Percentiles rank a stretch among this genome's conserved stretches.
phyloP scores from a whole-genome alignment of 2,797 vertebrate species.

The Alfaro cultratus region DNA sequence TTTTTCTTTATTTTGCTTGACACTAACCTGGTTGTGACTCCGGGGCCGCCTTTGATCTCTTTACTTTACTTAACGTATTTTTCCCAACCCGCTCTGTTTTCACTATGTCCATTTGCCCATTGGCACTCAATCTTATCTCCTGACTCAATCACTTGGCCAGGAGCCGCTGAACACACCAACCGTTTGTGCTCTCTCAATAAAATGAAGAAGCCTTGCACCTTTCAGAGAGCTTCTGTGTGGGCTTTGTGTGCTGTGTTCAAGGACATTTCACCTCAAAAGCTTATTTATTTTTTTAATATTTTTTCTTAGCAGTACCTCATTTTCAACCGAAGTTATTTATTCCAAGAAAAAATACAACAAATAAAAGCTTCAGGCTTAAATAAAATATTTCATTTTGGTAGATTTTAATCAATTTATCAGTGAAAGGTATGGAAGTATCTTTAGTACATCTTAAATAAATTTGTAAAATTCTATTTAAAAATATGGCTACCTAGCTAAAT shows the following conservation, averaged over 20 bases:
- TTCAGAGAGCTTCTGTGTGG: conserved; percentile 32
- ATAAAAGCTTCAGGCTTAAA: conserved; percentile 25
- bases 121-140: conserved; percentile 72
- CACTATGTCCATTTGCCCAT: conserved; percentile 72
- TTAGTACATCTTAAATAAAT: background rate
- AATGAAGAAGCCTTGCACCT: conserved; percentile 59
- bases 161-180: conserved; percentile 69
- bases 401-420: background rate
- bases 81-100: conserved; percentile 65
- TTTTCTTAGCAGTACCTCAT: conserved; percentile 15
- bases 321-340: conserved; percentile 32
- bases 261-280: conserved; percentile 43
- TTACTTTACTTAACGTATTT: conserved; percentile 62
- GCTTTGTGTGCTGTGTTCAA: conserved; percentile 29
- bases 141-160: conserved; percentile 72
- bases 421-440: background rate
- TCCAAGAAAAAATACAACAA: conserved; percentile 25
- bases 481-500: background rate
- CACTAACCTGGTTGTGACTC: conserved; percentile 70
- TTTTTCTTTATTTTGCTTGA: conserved; percentile 48
- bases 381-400: background rate
- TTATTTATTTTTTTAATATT: conserved; percentile 1
- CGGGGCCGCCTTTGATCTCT: conserved; percentile 63
- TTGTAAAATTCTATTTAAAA: background rate
- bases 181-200: conserved; percentile 62